A percentile compares a stretch with the other conserved stretches of the same genome.
Conservation (phyloP, 35 echinoderm and acorn worm genomes). For the Heliocidaris erythrogramma region DNA sequence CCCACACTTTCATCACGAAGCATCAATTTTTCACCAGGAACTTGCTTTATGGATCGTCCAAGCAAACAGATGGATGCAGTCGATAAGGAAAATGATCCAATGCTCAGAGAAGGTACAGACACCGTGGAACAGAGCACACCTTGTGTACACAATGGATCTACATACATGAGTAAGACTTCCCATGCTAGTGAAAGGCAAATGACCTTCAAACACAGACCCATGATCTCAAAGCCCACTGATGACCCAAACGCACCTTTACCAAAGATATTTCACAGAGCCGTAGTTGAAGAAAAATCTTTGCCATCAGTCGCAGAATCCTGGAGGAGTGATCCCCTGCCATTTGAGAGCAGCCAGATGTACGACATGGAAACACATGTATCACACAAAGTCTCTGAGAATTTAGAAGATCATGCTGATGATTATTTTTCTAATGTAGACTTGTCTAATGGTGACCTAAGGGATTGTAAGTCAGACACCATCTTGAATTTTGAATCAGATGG, state of each 20-base stretch:
- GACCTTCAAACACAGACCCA: not conserved
- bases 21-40: not conserved
- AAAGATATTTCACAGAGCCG: not conserved
- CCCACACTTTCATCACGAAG: not conserved
- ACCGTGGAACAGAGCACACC: not conserved
- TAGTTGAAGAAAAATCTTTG: not conserved
- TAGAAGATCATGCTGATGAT: too few species aligned
- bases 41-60: not conserved
- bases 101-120: not conserved
- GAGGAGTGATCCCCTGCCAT: not conserved
- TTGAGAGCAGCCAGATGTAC: not conserved
- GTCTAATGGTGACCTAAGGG: too few species aligned
- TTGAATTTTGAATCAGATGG: too few species aligned
- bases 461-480: too few species aligned
- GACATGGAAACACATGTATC: not conserved
- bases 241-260: not conserved
- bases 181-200: not conserved
- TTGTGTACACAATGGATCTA: not conserved
- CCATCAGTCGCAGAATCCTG: not conserved
- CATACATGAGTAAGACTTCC: not conserved
- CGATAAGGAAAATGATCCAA: not conserved
- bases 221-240: not conserved
- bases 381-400: not conserved
- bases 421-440: too few species aligned
- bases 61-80: not conserved